Percentiles rank a stretch among this genome's conserved stretches.
phyloP scores from a whole-genome alignment of 2,888 invertebrate genomes.

The Dioctria rufipes region DNA sequence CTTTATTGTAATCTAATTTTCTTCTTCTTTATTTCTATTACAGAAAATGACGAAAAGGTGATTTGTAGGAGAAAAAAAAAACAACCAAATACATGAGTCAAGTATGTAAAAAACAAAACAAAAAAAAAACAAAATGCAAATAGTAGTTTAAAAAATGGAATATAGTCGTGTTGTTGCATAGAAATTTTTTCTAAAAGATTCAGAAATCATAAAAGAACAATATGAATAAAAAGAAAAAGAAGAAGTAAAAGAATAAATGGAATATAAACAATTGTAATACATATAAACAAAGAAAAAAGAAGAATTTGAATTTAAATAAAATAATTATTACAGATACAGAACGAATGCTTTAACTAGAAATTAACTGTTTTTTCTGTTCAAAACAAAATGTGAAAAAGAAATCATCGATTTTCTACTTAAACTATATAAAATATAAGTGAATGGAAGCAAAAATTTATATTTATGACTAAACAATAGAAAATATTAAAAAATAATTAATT shows the following conservation, averaged over 20 bases:
- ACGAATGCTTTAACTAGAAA: constrained; percentile 48
- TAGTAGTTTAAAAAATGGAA: background rate
- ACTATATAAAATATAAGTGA: constrained; percentile 26
- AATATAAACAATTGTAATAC: too few species aligned
- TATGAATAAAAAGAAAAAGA: constrained; percentile 13
- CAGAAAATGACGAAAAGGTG: background rate
- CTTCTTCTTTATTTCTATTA: background rate
- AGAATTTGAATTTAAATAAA: constrained; percentile 37
- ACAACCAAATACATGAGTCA: background rate
- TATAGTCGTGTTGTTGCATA: background rate
- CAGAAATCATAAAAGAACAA: constrained; percentile 10
- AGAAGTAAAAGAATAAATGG: background rate
- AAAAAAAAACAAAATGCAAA: background rate
- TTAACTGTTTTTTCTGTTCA: constrained; percentile 33
- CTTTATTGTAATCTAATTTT: background rate
- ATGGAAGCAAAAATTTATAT: constrained; percentile 39
- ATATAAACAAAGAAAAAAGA: constrained; percentile 12
- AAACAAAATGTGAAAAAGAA: constrained; percentile 22
- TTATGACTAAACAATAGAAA: constrained; percentile 46
- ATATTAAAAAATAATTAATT: constrained; percentile 29
- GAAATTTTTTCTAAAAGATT: background rate
- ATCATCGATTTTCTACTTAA: constrained; percentile 40
- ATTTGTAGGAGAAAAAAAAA: background rate
- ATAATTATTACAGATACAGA: constrained; percentile 33
- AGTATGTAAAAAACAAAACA: background rate